Conservation (phyloP, 2,888 invertebrate genomes). For the Cylindroiulus punctatus region DNA sequence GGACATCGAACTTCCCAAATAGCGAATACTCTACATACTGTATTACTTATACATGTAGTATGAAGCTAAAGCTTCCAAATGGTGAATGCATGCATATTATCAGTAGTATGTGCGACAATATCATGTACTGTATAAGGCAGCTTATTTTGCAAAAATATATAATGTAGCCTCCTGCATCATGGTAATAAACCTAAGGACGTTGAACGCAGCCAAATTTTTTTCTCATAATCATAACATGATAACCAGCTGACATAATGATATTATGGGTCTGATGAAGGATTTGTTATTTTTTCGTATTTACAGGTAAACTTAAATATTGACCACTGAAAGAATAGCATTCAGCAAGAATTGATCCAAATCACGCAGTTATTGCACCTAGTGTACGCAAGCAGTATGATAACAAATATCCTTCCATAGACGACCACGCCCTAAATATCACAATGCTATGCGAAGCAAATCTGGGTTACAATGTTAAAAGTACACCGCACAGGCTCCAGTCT, state of each 20-base stretch:
- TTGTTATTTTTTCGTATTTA: neutral
- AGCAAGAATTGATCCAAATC: neutral
- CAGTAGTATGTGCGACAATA: too few species aligned
- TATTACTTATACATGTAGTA: too few species aligned
- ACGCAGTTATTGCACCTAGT: neutral
- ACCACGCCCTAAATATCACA: neutral
- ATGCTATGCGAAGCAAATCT: neutral
- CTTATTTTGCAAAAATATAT: too few species aligned
- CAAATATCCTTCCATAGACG: neutral
- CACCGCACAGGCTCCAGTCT: slow-evolving; percentile 2
- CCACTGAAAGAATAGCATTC: neutral
- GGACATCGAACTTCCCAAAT: too few species aligned
- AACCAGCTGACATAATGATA: neutral
- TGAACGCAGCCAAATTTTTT: neutral
- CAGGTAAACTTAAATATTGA: neutral
- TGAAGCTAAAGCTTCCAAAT: too few species aligned
- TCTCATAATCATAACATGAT: neutral
- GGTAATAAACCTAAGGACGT: too few species aligned
- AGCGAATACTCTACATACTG: too few species aligned
- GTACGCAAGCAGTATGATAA: neutral
- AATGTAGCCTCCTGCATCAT: too few species aligned
- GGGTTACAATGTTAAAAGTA: slow-evolving; percentile 39
- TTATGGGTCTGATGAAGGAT: neutral
- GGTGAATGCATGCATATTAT: too few species aligned
- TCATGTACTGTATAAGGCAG: too few species aligned